These are phyloP conservation scores for Crenuchus spilurus DNA, from an alignment of 2,797 vertebrate species.

Conservation along the genomic window DNA sequence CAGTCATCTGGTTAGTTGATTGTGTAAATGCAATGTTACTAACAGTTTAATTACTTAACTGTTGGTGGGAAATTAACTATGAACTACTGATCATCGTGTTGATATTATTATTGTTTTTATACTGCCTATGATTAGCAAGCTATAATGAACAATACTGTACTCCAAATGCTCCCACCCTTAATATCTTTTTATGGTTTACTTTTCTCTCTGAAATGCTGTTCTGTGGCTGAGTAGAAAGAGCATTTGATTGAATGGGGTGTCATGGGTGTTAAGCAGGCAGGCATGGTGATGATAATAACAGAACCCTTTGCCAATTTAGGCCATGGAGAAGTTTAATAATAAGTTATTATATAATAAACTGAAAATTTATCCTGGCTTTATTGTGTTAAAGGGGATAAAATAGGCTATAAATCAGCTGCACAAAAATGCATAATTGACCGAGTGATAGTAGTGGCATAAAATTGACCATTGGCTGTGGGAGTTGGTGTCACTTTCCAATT, in stretches of 20 bases:
- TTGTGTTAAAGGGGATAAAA: slow-evolving; percentile 1
- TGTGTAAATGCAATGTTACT: too few relatives aligned
- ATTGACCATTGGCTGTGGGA: slow-evolving; percentile 5
- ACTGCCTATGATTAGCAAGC: too few relatives aligned
- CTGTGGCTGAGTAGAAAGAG: not conserved
- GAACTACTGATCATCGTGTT: too few relatives aligned
- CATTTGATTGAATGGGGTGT: not conserved
- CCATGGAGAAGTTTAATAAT: slow-evolving; percentile 14
- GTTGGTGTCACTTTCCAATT: slow-evolving; percentile 18
- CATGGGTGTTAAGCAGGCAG: not conserved
- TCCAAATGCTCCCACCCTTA: not conserved
- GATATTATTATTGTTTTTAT: too few relatives aligned
- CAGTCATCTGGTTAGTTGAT: too few relatives aligned
- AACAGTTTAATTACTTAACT: too few relatives aligned
- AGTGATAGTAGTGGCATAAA: slow-evolving; percentile 1
- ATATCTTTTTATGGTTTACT: not conserved
- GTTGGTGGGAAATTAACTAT: too few relatives aligned
- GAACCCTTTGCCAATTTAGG: slow-evolving; percentile 6
- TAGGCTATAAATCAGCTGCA: slow-evolving; percentile 1
- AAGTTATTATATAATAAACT: slow-evolving; percentile 20
- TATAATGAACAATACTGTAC: not conserved
- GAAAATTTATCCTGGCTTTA: slow-evolving; percentile 1
- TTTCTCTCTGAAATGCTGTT: not conserved
- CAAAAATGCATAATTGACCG: slow-evolving; percentile 11
- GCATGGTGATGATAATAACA: slow-evolving; percentile 1